phyloP scores from a whole-genome alignment of 1,140 invertebrate species.

The Tetragonula clypearis region DNA sequence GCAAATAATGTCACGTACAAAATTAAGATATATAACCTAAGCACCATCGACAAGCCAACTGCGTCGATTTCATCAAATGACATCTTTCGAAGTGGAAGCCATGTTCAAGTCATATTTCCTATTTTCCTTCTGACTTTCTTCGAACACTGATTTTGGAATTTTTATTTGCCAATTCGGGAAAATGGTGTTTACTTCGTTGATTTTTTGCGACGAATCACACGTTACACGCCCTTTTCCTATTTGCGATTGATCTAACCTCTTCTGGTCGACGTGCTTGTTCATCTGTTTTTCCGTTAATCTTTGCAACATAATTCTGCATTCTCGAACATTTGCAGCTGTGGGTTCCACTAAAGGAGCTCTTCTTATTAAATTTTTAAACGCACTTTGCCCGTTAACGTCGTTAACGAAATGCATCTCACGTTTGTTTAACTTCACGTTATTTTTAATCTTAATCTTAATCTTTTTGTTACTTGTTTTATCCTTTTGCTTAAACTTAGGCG shows the following conservation, averaged over 20 bases:
- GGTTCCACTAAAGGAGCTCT: neutral
- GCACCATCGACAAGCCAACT: neutral
- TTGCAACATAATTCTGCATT: slow-evolving; percentile 6
- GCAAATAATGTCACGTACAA: neutral
- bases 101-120: neutral
- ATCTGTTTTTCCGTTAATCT: neutral
- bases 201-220: neutral
- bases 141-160: slow-evolving; percentile 19
- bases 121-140: slow-evolving; percentile 1
- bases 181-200: too few relatives aligned
- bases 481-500: neutral
- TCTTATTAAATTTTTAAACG: neutral
- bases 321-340: neutral
- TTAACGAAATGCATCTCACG: slow-evolving; percentile 13
- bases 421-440: neutral
- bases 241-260: neutral
- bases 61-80: too few relatives aligned
- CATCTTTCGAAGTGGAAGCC: too few relatives aligned
- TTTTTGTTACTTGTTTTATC: neutral
- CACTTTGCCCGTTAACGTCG: neutral
- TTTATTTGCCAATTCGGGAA: slow-evolving; percentile 18
- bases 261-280: neutral
- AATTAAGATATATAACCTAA: neutral
- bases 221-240: too few relatives aligned
- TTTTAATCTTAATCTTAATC: slow-evolving; percentile 17